These are phyloP conservation scores for Liolophura sinensis DNA, from an alignment of 1,140 invertebrate species.

Conservation along the genomic window DNA sequence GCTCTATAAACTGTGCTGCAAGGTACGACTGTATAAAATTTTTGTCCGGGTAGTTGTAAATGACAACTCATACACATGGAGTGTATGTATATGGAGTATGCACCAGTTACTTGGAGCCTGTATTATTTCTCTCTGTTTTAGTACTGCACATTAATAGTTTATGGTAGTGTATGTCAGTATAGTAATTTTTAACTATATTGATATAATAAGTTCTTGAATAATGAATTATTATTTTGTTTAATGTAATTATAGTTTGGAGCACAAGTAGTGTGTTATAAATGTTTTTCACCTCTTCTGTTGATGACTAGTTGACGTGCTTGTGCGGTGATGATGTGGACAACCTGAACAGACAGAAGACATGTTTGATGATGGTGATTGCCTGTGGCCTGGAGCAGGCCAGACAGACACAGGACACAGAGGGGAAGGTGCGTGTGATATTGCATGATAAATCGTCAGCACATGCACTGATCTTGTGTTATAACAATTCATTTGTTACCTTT, in stretches of 20 bases:
- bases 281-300: not conserved
- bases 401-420: slow-evolving; percentile 13
- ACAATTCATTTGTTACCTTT: too few relatives aligned
- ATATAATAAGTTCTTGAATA: not conserved
- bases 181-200: too few relatives aligned
- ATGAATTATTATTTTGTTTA: not conserved
- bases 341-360: slow-evolving; percentile 40
- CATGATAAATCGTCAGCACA: too few relatives aligned
- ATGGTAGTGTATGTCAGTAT: too few relatives aligned
- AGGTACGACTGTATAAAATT: slow-evolving; percentile 23
- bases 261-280: not conserved
- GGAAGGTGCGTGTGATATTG: slow-evolving; percentile 23
- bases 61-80: too few relatives aligned
- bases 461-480: too few relatives aligned
- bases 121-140: too few relatives aligned
- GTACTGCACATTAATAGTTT: too few relatives aligned
- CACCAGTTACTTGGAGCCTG: too few relatives aligned
- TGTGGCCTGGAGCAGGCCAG: slow-evolving; percentile 43
- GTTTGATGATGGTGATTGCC: slow-evolving; percentile 47
- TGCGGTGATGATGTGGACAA: slow-evolving; percentile 25
- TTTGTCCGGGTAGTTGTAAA: not conserved
- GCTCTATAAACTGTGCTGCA: slow-evolving; percentile 42
- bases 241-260: not conserved
- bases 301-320: slow-evolving; percentile 34
- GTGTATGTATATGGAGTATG: too few relatives aligned